Percentiles rank a stretch among this genome's conserved stretches.
phyloP scores from a whole-genome alignment of 2,888 invertebrate genomes.

The Silvanus unidentatus region DNA sequence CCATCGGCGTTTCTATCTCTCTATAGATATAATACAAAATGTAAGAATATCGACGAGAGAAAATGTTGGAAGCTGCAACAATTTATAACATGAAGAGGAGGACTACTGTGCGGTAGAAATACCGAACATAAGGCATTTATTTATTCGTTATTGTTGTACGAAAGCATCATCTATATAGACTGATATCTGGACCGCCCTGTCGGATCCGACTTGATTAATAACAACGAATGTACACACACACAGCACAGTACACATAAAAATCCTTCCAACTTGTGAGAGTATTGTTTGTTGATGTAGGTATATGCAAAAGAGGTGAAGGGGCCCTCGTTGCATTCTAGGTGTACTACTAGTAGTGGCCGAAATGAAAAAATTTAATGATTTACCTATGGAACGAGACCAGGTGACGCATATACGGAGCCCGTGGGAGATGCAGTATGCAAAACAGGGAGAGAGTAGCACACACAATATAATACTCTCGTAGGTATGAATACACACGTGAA shows the following conservation, averaged over 20 bases:
- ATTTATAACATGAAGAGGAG: too few relatives aligned
- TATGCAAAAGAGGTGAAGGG: constrained; percentile 16
- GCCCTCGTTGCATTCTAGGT: not conserved
- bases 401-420: constrained; percentile 12
- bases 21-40: too few relatives aligned
- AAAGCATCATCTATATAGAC: constrained; percentile 4
- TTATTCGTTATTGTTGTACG: too few relatives aligned
- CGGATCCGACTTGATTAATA: constrained; percentile 18
- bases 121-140: too few relatives aligned
- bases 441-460: constrained; percentile 2
- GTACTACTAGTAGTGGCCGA: too few relatives aligned
- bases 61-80: too few relatives aligned
- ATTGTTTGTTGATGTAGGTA: constrained; percentile 16
- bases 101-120: too few relatives aligned
- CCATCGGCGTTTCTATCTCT: too few relatives aligned
- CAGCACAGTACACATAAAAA: constrained; percentile 15
- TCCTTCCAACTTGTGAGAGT: constrained; percentile 8
- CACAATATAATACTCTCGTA: too few relatives aligned
- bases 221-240: constrained; percentile 10
- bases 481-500: too few relatives aligned
- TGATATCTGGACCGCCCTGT: constrained; percentile 20
- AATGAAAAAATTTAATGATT: constrained; percentile 6
- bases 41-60: too few relatives aligned
- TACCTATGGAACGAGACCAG: constrained; percentile 6
- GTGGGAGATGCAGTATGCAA: constrained; percentile 12